These are phyloP conservation scores for Megalopta genalis DNA, from an alignment of 1,140 invertebrate species.

Conservation along the genomic window DNA sequence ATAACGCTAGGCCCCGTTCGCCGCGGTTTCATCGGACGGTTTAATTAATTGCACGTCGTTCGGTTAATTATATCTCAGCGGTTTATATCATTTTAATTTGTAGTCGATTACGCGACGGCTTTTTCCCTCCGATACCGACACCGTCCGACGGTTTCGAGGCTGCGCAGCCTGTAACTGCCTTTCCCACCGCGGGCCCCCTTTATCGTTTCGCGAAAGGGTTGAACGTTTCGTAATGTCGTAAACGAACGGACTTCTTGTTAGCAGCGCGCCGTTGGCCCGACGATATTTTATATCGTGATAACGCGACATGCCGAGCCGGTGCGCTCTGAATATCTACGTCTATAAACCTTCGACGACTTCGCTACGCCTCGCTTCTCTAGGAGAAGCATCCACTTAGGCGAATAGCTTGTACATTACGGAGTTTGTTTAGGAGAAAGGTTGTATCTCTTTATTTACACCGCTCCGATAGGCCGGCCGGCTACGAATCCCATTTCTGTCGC, in stretches of 20 bases:
- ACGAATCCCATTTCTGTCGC: no score
- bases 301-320: background rate
- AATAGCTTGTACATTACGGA: background rate
- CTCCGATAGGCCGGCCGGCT: no score
- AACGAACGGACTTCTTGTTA: slow-evolving; percentile 21
- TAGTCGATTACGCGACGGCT: background rate
- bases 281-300: slow-evolving; percentile 16
- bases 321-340: slow-evolving; percentile 6
- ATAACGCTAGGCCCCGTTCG: no score
- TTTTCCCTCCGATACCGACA: background rate
- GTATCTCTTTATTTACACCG: no score
- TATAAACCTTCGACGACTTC: background rate
- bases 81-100: background rate
- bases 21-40: background rate
- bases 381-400: background rate
- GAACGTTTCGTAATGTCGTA: slow-evolving; percentile 22
- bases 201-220: background rate
- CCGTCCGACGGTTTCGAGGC: background rate
- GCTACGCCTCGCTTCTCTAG: background rate
- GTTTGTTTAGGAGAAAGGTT: background rate
- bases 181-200: background rate
- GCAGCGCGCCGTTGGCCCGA: background rate
- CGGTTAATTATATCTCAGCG: background rate
- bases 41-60: slow-evolving; percentile 6
- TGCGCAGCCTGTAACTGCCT: no score